These are phyloP conservation scores for Sciurus vulgaris DNA, from an alignment of 2,797 vertebrate genomes.

Conservation along the genomic window DNA sequence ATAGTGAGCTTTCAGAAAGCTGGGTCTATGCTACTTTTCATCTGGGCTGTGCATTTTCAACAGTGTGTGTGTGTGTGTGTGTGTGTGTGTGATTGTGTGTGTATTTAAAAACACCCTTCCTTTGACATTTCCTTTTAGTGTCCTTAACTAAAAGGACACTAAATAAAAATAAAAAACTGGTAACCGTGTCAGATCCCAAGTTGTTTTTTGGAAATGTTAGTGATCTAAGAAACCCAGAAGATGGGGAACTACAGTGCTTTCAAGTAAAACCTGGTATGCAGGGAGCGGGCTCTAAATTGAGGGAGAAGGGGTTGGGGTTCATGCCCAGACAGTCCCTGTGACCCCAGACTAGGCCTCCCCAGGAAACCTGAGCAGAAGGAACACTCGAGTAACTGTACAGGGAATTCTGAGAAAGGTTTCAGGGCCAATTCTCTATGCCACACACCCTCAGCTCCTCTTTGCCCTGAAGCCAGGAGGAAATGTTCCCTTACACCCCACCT, in stretches of 20 bases:
- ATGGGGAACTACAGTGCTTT: neutral
- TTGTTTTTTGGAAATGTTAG: conserved; percentile 4
- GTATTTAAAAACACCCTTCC: neutral
- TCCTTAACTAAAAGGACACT: conserved; percentile 11
- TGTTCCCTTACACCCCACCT: conserved; percentile 44
- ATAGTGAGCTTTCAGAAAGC: neutral
- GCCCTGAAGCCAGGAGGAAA: conserved; percentile 44
- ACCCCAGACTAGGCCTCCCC: neutral
- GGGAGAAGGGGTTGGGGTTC: neutral
- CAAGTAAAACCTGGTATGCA: neutral
- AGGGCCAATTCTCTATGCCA: neutral
- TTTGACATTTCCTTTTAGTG: neutral
- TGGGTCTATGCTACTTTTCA: fast-evolving
- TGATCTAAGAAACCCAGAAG: neutral
- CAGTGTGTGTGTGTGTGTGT: neutral
- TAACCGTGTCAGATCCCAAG: neutral
- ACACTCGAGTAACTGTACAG: neutral
- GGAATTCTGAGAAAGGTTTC: conserved; percentile 63
- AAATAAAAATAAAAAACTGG: neutral
- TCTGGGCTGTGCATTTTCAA: neutral
- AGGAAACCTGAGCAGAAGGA: conserved; percentile 40
- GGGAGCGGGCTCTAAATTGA: neutral
- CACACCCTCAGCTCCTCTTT: conserved; percentile 26
- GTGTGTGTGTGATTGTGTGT: neutral
- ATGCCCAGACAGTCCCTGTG: neutral